Evolutionary conservation across 2,888 invertebrate species (phyloP).

Genomic region (Pollenia griseotomentosa): DNA sequence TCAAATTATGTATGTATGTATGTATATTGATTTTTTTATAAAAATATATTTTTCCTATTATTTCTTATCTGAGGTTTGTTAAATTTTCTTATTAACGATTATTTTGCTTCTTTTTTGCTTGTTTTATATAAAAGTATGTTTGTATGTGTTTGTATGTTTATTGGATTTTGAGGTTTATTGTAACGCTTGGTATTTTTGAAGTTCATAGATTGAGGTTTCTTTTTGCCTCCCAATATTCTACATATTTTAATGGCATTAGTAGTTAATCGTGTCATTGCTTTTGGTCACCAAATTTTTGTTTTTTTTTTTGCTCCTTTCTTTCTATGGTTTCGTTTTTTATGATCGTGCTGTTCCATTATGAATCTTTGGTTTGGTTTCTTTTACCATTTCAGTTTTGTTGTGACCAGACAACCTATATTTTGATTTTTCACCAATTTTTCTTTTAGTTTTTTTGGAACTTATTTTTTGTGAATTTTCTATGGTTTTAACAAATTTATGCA

Average conservation of each 20-base stretch:
- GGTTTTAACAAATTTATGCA: slow-evolving; percentile 66
- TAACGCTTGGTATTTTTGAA: slow-evolving; percentile 31
- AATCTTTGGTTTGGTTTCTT: slow-evolving; percentile 13
- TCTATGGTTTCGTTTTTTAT: slow-evolving; percentile 55
- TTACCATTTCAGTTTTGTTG: slow-evolving; percentile 41
- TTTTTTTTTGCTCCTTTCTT: slow-evolving; percentile 13
- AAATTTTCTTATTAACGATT: slow-evolving; percentile 62
- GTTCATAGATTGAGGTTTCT: slow-evolving; percentile 51
- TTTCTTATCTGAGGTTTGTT: slow-evolving; percentile 42
- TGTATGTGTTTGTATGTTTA: neutral
- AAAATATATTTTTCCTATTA: slow-evolving; percentile 7
- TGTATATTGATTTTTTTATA: slow-evolving; percentile 10
- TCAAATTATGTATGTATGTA: slow-evolving; percentile 70
- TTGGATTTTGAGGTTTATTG: slow-evolving; percentile 14
- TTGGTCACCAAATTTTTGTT: slow-evolving; percentile 56
- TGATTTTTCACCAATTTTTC: slow-evolving; percentile 31
- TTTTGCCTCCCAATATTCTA: slow-evolving; percentile 37
- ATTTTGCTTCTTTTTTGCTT: slow-evolving; percentile 26
- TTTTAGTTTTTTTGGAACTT: neutral
- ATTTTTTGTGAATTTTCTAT: slow-evolving; percentile 20
- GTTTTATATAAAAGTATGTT: neutral
- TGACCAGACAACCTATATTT: slow-evolving; percentile 73
- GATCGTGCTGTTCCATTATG: slow-evolving; percentile 63
- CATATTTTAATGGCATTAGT: slow-evolving; percentile 63
- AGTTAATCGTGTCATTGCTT: slow-evolving; percentile 71